phyloP scores from a whole-genome alignment of 2,888 invertebrate genomes.

The Drosophila austrosaltans region DNA sequence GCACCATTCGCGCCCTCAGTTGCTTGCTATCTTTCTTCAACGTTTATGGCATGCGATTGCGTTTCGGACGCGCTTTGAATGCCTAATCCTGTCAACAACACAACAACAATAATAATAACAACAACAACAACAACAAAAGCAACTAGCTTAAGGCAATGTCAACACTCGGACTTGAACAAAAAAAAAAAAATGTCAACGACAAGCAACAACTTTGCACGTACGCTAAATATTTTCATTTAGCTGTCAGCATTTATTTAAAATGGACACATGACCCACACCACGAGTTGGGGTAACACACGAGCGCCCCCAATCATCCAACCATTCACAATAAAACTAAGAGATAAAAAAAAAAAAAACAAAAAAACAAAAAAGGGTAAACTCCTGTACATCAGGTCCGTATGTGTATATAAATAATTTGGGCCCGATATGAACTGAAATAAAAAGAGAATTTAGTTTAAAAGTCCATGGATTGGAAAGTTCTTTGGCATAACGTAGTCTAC shows the following conservation, averaged over 20 bases:
- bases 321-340: neutral
- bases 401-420: neutral
- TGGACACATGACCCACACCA: conserved; percentile 39
- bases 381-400: neutral
- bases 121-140: conserved; percentile 25
- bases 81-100: conserved; percentile 52
- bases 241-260: conserved; percentile 74
- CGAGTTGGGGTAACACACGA: neutral
- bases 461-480: too few relatives aligned
- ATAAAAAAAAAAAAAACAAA: neutral
- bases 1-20: conserved; percentile 8
- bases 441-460: too few relatives aligned
- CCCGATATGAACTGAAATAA: too few relatives aligned
- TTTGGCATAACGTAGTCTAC: too few relatives aligned
- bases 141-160: too few relatives aligned
- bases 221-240: conserved; percentile 74
- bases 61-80: conserved; percentile 57
- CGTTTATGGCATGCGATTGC: conserved; percentile 29
- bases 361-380: conserved; percentile 24
- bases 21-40: conserved; percentile 4
- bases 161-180: too few relatives aligned
- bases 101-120: conserved; percentile 37
- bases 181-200: conserved; percentile 44
- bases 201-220: conserved; percentile 59
- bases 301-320: neutral